Conservation (phyloP, 2,797 vertebrate genomes). For the Myotis pilosus region DNA sequence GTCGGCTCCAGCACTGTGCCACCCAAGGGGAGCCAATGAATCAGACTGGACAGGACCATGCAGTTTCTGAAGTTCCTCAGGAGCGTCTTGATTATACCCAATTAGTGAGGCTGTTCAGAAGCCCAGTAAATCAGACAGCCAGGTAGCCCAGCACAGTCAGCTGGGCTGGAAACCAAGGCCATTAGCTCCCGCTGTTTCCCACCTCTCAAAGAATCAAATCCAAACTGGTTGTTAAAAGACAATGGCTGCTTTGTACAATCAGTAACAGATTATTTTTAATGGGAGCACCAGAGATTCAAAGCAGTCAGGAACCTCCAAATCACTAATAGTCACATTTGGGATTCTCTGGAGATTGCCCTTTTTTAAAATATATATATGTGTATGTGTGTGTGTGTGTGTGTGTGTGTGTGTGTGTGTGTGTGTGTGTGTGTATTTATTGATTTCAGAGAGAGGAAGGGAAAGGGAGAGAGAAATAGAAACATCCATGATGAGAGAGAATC, state of each 20-base stretch:
- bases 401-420: no score
- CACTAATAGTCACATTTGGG: constrained; percentile 4
- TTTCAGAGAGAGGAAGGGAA: no score
- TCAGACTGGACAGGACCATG: constrained; percentile 58
- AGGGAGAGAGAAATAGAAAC: no score
- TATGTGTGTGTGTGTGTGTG: no score
- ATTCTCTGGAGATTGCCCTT: constrained; percentile 14
- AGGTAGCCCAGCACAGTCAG: constrained; percentile 18
- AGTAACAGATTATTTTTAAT: constrained; percentile 40
- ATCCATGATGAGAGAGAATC: no score
- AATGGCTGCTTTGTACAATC: constrained; percentile 45
- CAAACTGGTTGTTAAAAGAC: constrained; percentile 28
- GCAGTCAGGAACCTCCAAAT: constrained; percentile 24
- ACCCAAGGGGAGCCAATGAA: constrained; percentile 56
- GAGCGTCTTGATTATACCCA: constrained; percentile 63
- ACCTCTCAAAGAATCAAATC: constrained; percentile 52
- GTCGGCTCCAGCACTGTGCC: neutral
- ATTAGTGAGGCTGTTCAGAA: constrained; percentile 50
- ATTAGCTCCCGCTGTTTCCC: constrained; percentile 38
- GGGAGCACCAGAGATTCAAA: neutral
- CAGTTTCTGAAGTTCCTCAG: constrained; percentile 41
- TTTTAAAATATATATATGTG: no score
- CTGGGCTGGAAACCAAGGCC: constrained; percentile 29
- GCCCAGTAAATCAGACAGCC: constrained; percentile 49
- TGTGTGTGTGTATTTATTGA: no score